Base-by-base conservation (phyloP, 2,888 invertebrate species). In the Epsilonema sp. region DNA sequence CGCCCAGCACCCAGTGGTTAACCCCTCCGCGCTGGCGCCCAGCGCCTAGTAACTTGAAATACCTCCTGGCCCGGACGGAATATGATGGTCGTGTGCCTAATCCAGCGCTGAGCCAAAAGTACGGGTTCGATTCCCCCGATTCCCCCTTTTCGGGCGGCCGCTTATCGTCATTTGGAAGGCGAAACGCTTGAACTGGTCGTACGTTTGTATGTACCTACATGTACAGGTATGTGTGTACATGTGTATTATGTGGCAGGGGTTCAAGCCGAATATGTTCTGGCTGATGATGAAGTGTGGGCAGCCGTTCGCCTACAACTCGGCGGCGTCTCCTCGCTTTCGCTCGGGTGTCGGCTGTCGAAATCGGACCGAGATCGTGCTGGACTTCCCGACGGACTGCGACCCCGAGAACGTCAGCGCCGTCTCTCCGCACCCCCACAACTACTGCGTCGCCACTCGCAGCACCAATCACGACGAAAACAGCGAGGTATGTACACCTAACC, bases 391-490 rank as follows among this genome's bases (percentile, higher is more conserved):
- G 3, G 76, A 76, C 1, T 82, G 86, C 62, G 82, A 84, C 52
- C 86, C 87, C 0, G 84, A 86, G 66, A 81, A 85, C 47, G 82
- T 90, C 52, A 81, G 84, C 55, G 83, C 87, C 1, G 70, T 90
- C 50, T 78, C 82, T 74, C 77, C 85, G 51, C 86, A 86, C 66
- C 86, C 86, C 1, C 79, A 82, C 63, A 83, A 86, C 20, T 85
- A 84, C 80, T 82, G 81, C 64, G 81, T 82, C 20, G 70, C 86
- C 31, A 83, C 84, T 48, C 75, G 89, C 53, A 87, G 86, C 67
- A 80, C 85, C 47, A 83, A 81, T 59, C 77, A 76, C 51, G 79
- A 81, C 57, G 85, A 87, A 64, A 76, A 75, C 60, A 80, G 82
- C 37, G 89, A 89, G 76, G 82, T 80, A 22, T 23, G 19, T 44